Evolutionary conservation across 1,140 invertebrate genomes (phyloP).

Genomic region (Pseudomyrmex pallidus): DNA sequence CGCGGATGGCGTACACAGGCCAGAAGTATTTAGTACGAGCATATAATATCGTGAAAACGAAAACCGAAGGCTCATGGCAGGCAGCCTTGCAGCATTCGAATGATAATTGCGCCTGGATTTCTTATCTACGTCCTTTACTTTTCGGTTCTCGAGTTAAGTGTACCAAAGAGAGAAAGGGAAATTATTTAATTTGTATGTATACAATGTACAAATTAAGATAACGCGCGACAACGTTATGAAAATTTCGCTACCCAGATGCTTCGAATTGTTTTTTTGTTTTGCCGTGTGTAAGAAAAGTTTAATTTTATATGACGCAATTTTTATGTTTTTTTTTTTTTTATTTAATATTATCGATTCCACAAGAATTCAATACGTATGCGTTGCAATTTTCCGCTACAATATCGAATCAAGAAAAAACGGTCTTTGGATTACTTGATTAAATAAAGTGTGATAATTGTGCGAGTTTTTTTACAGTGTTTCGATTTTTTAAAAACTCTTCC

Average conservation of each 20-base stretch:
- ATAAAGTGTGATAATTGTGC: no score
- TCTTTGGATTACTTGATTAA: background rate
- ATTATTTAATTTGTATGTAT: constrained; percentile 44
- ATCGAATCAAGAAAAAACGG: background rate
- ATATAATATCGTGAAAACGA: constrained; percentile 59
- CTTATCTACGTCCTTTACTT: constrained; percentile 60
- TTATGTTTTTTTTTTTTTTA: background rate
- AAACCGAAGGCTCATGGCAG: constrained; percentile 48
- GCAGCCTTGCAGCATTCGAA: constrained; percentile 46
- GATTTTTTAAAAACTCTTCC: background rate
- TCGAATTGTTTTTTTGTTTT: background rate
- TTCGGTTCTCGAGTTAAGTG: constrained; percentile 50
- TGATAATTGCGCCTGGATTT: constrained; percentile 54
- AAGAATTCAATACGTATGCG: background rate
- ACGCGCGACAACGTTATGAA: constrained; percentile 24
- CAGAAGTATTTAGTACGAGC: constrained; percentile 52
- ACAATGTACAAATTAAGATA: constrained; percentile 33
- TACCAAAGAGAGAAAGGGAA: constrained; percentile 52
- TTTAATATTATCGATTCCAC: background rate
- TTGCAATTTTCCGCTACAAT: background rate
- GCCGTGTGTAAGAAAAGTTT: background rate
- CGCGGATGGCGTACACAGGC: constrained; percentile 34
- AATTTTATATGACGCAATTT: background rate
- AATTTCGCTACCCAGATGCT: background rate
- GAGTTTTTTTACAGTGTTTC: no score